Evolutionary conservation across 2,888 invertebrate genomes (phyloP), one percentile per base, ranked within the genome.

Genomic region (Macrosoma leucophasiata): DNA sequence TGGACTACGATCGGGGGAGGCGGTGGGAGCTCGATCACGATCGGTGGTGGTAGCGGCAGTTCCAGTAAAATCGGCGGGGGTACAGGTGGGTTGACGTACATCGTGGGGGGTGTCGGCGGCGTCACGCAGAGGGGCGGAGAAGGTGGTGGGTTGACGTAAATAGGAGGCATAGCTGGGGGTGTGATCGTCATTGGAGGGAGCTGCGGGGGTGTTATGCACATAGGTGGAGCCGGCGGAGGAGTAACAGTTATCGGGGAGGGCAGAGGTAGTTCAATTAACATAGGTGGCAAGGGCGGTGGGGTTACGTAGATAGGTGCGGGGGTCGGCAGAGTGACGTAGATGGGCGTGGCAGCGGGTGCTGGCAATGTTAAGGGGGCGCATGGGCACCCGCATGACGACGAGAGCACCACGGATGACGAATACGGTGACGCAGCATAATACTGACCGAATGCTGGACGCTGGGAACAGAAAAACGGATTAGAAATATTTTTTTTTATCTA

Each of bases 1-100:
- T 81, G 81, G 4, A 81, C 56, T 3, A 77, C 51, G 13, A 81
- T 71, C 24, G 77, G 77, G 1, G 74, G 69, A 4, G 50, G 54
- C 26, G 56, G 41, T 3, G 62, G 61, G 25, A 57, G 36, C n/a
- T 62, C 58, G 9, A 62, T 50, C 29, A 58, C 42, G 7, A 63
- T 50, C 20, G 61, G 53, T 4, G 58, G 56, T 2, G 58, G 58
- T 18, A 50, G 29, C 8, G 58, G 56, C 4, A 55, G 36, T 24
- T 57, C 57, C 26, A 57, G 29, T n/a, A 47, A 33, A 20, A 59
- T 49, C 4, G 57, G 54, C 8, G 61, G 60, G 2, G 56, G 55
- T 3, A 36, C 14, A 3, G 59, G 59, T 17, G 52, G 54, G 23
- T 50, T 51, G 1, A 59, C 40, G 22, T 48, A 43, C 42, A 59